These are phyloP conservation scores for Corythoichthys haematopterus DNA, from an alignment of 2,113 vertebrate species.

Conservation along the genomic window DNA sequence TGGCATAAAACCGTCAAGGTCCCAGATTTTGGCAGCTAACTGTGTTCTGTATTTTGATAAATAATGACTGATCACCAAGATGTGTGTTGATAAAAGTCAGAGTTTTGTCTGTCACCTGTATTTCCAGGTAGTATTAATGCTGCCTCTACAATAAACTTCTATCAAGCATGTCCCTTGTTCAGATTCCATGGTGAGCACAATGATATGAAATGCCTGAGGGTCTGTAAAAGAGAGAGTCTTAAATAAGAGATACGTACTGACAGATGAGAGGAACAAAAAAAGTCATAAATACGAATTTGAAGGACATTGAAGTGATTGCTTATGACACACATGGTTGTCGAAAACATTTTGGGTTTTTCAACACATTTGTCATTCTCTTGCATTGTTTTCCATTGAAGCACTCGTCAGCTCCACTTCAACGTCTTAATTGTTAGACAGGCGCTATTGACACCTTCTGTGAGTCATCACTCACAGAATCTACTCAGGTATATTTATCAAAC, in stretches of 20 bases:
- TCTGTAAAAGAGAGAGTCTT: conserved; percentile 17
- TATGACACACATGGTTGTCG: conserved; percentile 35
- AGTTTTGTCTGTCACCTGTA: conserved; percentile 7
- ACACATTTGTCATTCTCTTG: conserved; percentile 5
- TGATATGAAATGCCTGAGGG: conserved; percentile 40
- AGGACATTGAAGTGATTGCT: conserved; percentile 25
- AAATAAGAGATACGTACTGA: conserved; percentile 35
- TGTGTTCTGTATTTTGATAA: neutral
- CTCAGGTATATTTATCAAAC: conserved; percentile 7
- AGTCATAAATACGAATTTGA: conserved; percentile 42
- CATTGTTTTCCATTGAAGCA: conserved; percentile 16
- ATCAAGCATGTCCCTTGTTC: conserved; percentile 26
- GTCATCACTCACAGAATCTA: conserved; percentile 24
- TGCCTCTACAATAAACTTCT: conserved; percentile 11
- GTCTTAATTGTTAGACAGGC: conserved; percentile 24
- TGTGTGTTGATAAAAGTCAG: neutral
- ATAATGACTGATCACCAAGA: neutral
- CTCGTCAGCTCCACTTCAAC: conserved; percentile 12
- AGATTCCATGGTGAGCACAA: conserved; percentile 27
- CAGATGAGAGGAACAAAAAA: conserved; percentile 15
- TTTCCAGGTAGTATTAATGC: conserved; percentile 31
- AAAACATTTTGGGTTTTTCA: conserved; percentile 24
- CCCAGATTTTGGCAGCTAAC: no score
- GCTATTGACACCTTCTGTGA: conserved; percentile 19
- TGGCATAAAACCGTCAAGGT: no score